Evolutionary conservation across 2,888 invertebrate genomes (phyloP).

Genomic region (Chrysotoxum bicinctum): DNA sequence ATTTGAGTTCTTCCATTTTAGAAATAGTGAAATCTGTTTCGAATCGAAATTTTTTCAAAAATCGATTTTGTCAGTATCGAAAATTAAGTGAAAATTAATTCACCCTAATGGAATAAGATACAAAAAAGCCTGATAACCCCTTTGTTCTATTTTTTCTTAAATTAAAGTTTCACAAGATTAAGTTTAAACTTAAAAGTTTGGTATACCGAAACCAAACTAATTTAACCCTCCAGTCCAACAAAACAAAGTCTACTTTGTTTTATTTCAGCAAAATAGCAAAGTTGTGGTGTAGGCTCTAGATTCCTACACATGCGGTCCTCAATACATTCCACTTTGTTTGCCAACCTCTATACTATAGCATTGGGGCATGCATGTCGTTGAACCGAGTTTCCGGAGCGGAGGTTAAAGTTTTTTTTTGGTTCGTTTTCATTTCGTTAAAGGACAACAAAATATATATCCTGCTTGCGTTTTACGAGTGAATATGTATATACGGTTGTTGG

Average conservation of each 20-base stretch:
- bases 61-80: no score
- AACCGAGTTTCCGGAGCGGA: slow-evolving; percentile 34
- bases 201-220: slow-evolving; percentile 1
- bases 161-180: slow-evolving; percentile 4
- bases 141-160: background rate
- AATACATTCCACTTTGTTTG: slow-evolving; percentile 10
- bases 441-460: slow-evolving; percentile 49
- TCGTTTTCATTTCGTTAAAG: slow-evolving; percentile 17
- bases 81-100: no score
- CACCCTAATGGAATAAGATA: no score
- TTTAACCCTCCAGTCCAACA: background rate
- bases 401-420: background rate
- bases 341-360: slow-evolving; percentile 5
- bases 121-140: no score
- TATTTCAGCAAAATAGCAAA: slow-evolving; percentile 16
- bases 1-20: no score
- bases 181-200: slow-evolving; percentile 2
- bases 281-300: slow-evolving; percentile 24
- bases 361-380: slow-evolving; percentile 49
- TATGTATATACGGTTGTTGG: background rate
- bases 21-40: no score
- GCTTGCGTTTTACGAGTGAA: slow-evolving; percentile 1
- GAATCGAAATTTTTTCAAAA: no score
- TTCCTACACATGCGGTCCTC: slow-evolving; percentile 11
- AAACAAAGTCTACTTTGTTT: slow-evolving; percentile 20